Percentiles rank a stretch among this genome's conserved stretches.
These are phyloP conservation scores for Scaptomyza reducta DNA, from an alignment of 2,888 invertebrate species.

Conservation along the genomic window DNA sequence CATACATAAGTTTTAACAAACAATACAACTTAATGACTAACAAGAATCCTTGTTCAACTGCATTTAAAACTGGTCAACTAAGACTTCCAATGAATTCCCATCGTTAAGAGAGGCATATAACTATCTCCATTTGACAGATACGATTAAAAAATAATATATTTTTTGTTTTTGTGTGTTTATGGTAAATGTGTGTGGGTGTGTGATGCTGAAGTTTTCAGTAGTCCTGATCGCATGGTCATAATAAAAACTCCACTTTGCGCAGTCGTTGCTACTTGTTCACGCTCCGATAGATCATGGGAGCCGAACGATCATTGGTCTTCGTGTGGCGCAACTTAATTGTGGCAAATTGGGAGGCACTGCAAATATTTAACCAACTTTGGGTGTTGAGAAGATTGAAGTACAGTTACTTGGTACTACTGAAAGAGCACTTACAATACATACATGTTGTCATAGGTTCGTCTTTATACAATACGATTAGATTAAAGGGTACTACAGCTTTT, in stretches of 20 bases:
- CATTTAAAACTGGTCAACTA: conserved; percentile 46
- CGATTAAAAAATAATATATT: conserved; percentile 17
- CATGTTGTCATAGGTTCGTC: conserved; percentile 7
- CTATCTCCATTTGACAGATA: conserved; percentile 24
- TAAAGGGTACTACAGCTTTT: conserved; percentile 6
- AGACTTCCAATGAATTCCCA: conserved; percentile 23
- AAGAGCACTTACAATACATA: conserved; percentile 26
- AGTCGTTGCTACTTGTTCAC: conserved; percentile 80
- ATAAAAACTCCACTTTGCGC: conserved; percentile 72
- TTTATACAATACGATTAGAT: conserved; percentile 10
- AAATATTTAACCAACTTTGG: conserved; percentile 58
- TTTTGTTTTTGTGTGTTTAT: conserved; percentile 10
- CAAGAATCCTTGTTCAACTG: conserved; percentile 61
- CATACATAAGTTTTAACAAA: conserved; percentile 66
- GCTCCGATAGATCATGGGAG: conserved; percentile 87
- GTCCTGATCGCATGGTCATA: conserved; percentile 47
- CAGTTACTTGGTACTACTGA: conserved; percentile 19
- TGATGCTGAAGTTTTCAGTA: conserved; percentile 40
- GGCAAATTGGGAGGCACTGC: conserved; percentile 93
- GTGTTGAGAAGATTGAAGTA: conserved; percentile 21
- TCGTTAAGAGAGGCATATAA: conserved; percentile 16
- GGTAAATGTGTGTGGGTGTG: neutral
- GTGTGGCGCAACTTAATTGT: conserved; percentile 95
- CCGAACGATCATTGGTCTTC: conserved; percentile 93
- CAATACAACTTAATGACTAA: conserved; percentile 78